Conservation (phyloP, 2,113 vertebrate species). For the Cyprinodon variegatus region DNA sequence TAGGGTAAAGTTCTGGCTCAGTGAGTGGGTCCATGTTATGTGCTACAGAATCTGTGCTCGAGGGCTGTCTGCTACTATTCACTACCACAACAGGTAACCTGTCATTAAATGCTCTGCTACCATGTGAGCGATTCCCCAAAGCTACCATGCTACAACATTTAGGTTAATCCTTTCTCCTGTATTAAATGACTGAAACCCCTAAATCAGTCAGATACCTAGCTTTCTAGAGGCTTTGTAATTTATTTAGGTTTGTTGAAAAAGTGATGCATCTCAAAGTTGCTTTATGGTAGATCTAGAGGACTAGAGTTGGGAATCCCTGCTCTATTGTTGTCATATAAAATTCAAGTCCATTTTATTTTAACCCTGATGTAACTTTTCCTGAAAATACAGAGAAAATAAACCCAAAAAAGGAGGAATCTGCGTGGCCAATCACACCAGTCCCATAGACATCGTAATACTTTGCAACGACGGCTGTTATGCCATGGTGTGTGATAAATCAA, state of each 20-base stretch:
- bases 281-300: background rate
- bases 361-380: background rate
- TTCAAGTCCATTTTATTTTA: background rate
- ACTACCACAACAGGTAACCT: conserved; percentile 91
- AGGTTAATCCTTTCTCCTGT: background rate
- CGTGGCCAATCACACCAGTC: conserved; percentile 96
- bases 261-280: background rate
- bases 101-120: background rate
- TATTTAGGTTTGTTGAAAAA: background rate
- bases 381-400: conserved; percentile 85
- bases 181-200: background rate
- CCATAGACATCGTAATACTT: conserved; percentile 93
- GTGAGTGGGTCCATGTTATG: conserved; percentile 93
- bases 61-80: conserved; percentile 90
- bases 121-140: background rate
- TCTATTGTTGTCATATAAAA: background rate
- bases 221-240: background rate
- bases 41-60: conserved; percentile 94
- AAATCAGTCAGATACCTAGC: background rate
- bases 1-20: conserved; percentile 89
- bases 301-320: background rate
- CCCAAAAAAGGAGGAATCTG: conserved; percentile 95
- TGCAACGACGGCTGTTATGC: conserved; percentile 94
- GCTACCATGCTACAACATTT: background rate
- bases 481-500: conserved; percentile 82